Conservation (phyloP, 2,888 invertebrate species). For the Leptinotarsa haldemani region DNA sequence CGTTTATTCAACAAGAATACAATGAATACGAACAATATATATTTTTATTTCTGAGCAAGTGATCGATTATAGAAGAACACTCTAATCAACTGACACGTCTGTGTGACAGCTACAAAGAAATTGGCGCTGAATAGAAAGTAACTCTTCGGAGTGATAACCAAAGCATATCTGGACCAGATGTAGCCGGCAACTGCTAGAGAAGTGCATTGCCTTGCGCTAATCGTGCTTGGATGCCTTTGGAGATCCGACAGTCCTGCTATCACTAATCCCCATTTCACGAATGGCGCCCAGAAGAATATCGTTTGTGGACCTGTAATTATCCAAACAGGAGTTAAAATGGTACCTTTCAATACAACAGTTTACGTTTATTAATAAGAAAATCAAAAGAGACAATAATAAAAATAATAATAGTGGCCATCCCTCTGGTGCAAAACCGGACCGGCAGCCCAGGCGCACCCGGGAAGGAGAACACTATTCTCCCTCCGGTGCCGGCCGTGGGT, state of each 20-base stretch:
- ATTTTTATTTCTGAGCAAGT: conserved; percentile 2
- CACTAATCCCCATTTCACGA: conserved; percentile 90
- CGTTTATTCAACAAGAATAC: too few relatives aligned
- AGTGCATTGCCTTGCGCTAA: conserved; percentile 83
- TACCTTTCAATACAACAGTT: too few relatives aligned
- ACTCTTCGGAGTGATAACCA: conserved; percentile 95
- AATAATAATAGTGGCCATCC: too few relatives aligned
- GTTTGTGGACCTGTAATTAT: conserved; percentile 86
- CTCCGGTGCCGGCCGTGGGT: too few relatives aligned
- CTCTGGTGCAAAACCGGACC: too few relatives aligned
- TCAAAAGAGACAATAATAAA: too few relatives aligned
- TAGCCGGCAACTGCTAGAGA: conserved; percentile 86
- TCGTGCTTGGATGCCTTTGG: conserved; percentile 83
- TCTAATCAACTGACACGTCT: conserved; percentile 28
- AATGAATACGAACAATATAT: neutral
- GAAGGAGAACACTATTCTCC: too few relatives aligned
- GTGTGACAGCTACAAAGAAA: conserved; percentile 86
- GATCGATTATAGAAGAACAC: neutral
- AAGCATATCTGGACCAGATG: conserved; percentile 92
- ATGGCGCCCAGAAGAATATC: conserved; percentile 96
- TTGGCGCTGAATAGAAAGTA: conserved; percentile 93
- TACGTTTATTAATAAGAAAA: too few relatives aligned
- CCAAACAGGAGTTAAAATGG: neutral
- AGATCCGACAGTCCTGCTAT: conserved; percentile 70
- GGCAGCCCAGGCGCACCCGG: too few relatives aligned